Base-by-base conservation (phyloP, 2,113 vertebrate genomes). In the Nestor notabilis region DNA sequence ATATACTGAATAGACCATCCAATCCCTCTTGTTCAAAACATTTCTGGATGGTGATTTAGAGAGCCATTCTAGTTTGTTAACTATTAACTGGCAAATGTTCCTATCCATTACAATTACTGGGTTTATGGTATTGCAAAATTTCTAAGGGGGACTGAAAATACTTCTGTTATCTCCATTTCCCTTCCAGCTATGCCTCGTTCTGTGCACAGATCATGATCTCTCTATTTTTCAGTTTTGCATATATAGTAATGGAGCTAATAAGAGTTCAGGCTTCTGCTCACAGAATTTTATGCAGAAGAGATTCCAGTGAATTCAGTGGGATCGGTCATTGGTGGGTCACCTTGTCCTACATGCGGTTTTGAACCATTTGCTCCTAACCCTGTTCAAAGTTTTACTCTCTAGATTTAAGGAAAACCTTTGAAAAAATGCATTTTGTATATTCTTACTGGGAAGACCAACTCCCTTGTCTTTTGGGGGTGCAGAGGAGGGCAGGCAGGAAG, bases 11-110 rank as follows among this genome's bases (percentile, higher is more conserved):
- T 46, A 72, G 87, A 61, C 35, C 56, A 91, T 90, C 89, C 96
- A 96, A 66, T 95, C 96, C 88, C 86, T 88, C 78, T 93, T 86
- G 93, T 96, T 83, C 78, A 92, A 95, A 91, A 89, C 72, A 91
- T 61, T 65, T 95, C 93, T 91, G 69, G 83, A 71, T 87, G 94
- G 93, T 96, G 96, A 95, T 93, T 95, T 95, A 87, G 58, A 95
- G 88, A 92, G 94, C 92, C 78, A 83, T 93, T 97, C 93, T 97
- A 87, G 72, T 83, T 84, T 87, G 97, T 98, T 96, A 98, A 96
- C 94, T 93, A 95, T 98, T 97, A 98, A 98, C 97, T 80, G 93
- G 93, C 79, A 97, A 95, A 98, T 97, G 97, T 95, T 96, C 82
- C 97, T 91, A 97, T 95, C 93, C 94, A 79, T 97, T 92, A 96